These are phyloP conservation scores for Liposcelis brunnea DNA, from an alignment of 2,888 invertebrate genomes.

Conservation along the genomic window DNA sequence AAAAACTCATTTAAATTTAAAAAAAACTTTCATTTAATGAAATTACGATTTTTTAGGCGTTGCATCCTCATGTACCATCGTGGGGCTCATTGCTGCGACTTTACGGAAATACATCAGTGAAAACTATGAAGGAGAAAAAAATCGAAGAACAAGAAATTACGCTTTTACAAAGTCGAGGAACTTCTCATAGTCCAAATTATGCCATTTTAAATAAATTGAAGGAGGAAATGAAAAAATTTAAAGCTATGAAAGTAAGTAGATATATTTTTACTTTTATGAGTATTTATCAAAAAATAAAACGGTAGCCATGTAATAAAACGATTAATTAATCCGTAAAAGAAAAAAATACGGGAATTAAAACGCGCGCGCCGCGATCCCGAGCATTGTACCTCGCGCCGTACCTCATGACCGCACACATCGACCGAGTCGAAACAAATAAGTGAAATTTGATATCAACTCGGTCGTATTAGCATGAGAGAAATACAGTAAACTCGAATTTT, in stretches of 20 bases:
- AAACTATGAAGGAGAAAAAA: constrained; percentile 82
- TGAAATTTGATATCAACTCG: too few relatives aligned
- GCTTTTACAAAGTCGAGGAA: constrained; percentile 70
- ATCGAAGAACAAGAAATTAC: constrained; percentile 86
- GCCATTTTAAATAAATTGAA: constrained; percentile 74
- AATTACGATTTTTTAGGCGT: constrained; percentile 33
- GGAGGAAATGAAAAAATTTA: constrained; percentile 61
- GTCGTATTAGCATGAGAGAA: too few relatives aligned
- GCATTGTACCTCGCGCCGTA: too few relatives aligned
- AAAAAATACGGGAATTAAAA: too few relatives aligned
- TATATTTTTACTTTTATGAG: background rate
- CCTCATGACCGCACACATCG: too few relatives aligned
- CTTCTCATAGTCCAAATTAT: constrained; percentile 78
- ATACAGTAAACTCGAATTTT: too few relatives aligned
- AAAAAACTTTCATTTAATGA: background rate
- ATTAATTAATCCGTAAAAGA: too few relatives aligned
- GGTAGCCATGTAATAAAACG: too few relatives aligned
- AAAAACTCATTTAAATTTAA: constrained; percentile 7
- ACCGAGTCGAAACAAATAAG: too few relatives aligned
- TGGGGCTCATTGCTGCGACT: constrained; percentile 89
- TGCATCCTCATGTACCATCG: constrained; percentile 86
- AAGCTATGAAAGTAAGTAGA: constrained; percentile 30
- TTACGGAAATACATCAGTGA: constrained; percentile 81
- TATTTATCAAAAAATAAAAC: background rate
- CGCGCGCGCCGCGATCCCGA: too few relatives aligned